Evolutionary conservation across 2,888 invertebrate genomes (phyloP).

Genomic region (Ormyrus thymus): DNA sequence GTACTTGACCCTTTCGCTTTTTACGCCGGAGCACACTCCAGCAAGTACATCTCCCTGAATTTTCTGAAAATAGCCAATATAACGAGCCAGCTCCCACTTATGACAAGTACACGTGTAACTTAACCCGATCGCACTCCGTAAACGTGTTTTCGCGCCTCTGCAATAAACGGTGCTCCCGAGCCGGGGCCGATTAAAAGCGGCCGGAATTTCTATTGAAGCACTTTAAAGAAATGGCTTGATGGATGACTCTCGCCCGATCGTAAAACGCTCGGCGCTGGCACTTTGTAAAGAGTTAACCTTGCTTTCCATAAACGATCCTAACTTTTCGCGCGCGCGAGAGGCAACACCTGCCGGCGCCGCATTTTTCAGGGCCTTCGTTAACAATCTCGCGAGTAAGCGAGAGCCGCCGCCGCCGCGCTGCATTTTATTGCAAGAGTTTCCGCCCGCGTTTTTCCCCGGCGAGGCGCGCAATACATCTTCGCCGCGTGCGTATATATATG

Average conservation of each 20-base stretch:
- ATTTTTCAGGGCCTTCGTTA: slow-evolving; percentile 46
- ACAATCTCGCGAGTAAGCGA: slow-evolving; percentile 6
- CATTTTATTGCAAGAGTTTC: slow-evolving; percentile 39
- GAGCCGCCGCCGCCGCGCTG: too few relatives aligned
- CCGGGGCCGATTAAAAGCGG: slow-evolving; percentile 1
- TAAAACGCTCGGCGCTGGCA: slow-evolving; percentile 14
- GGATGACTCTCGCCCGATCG: slow-evolving; percentile 21
- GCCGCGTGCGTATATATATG: too few relatives aligned
- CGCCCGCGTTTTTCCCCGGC: slow-evolving; percentile 15
- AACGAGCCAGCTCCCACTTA: too few relatives aligned
- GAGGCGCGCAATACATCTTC: slow-evolving; percentile 16
- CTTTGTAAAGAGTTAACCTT: slow-evolving; percentile 28
- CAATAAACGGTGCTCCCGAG: too few relatives aligned
- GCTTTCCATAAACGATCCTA: slow-evolving; percentile 29
- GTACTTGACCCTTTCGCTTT: too few relatives aligned
- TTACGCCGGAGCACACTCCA: too few relatives aligned
- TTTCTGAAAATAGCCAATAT: too few relatives aligned
- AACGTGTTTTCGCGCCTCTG: neutral
- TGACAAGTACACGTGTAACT: too few relatives aligned
- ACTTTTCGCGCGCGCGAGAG: slow-evolving; percentile 7
- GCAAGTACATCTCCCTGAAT: too few relatives aligned
- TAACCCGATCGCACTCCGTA: neutral
- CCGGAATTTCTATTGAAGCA: slow-evolving; percentile 21
- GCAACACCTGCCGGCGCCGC: slow-evolving; percentile 40
- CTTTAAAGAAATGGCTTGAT: slow-evolving; percentile 30